Conservation (phyloP, 2,888 invertebrate genomes). For the Drosophila birchii region DNA sequence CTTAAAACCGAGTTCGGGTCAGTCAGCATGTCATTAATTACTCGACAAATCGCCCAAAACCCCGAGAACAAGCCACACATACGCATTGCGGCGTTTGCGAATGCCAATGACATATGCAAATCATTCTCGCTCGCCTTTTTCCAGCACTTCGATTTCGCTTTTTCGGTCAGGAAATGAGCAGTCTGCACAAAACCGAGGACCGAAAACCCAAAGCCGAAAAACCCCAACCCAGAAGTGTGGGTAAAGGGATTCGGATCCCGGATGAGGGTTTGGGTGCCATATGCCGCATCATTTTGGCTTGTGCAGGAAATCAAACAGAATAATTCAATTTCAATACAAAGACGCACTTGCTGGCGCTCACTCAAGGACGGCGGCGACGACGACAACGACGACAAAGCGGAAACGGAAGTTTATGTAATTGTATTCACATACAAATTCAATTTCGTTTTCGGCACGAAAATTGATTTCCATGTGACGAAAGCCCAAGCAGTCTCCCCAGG, state of each 20-base stretch:
- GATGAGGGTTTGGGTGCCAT: constrained; percentile 48
- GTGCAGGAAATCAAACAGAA: constrained; percentile 81
- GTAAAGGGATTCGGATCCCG: constrained; percentile 36
- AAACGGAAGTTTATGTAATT: constrained; percentile 80
- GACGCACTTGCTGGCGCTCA: constrained; percentile 50
- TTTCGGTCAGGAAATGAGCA: constrained; percentile 66
- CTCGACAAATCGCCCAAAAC: constrained; percentile 60
- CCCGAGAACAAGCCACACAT: constrained; percentile 58
- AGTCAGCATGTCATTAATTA: constrained; percentile 71
- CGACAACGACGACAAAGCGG: constrained; percentile 40
- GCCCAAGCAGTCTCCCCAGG: constrained; percentile 36
- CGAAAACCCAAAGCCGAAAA: constrained; percentile 10
- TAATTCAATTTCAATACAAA: constrained; percentile 81
- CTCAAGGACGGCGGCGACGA: constrained; percentile 24
- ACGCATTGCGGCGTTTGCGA: constrained; percentile 29
- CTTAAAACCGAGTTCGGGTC: constrained; percentile 13
- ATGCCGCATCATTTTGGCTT: constrained; percentile 70
- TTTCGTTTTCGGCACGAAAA: constrained; percentile 71
- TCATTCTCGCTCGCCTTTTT: constrained; percentile 43
- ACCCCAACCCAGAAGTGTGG: constrained; percentile 35
- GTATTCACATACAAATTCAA: constrained; percentile 79
- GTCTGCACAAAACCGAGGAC: constrained; percentile 38
- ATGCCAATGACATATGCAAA: constrained; percentile 51
- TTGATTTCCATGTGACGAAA: constrained; percentile 69
- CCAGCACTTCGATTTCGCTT: constrained; percentile 63